phyloP scores from a whole-genome alignment of 2,113 vertebrate genomes.

The Sebastes fasciatus region DNA sequence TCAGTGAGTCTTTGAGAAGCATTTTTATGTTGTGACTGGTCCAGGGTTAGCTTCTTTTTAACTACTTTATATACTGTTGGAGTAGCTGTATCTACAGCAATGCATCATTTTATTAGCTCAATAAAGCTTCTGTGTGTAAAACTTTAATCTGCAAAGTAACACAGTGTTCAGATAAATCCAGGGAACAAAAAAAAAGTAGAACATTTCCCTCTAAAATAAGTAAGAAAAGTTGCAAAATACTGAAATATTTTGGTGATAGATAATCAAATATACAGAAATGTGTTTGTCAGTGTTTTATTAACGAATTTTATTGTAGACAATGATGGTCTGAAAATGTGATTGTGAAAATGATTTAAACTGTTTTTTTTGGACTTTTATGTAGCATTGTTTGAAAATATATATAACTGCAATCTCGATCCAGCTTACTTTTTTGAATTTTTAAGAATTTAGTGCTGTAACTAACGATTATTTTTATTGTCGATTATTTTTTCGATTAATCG shows the following conservation, averaged over 20 bases:
- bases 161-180: no score
- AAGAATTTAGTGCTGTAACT: not conserved
- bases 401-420: no score
- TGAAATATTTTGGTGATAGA: not conserved
- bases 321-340: no score
- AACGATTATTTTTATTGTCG: not conserved
- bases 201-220: not conserved
- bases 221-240: no score
- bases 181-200: not conserved
- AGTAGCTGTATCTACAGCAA: not conserved
- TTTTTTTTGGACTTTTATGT: no score
- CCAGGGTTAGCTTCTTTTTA: not conserved
- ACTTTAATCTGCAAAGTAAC: not conserved
- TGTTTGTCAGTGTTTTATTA: not conserved
- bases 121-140: not conserved
- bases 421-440: not conserved
- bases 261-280: not conserved
- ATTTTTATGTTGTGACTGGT: not conserved
- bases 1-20: conserved; percentile 4
- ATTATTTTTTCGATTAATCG: not conserved
- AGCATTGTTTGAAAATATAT: not conserved
- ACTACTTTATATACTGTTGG: not conserved
- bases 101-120: conserved; percentile 2
- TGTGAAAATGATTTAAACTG: no score
- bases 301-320: not conserved